These are phyloP conservation scores for Melanaphis sacchari DNA, from an alignment of 1,140 invertebrate species.

Conservation along the genomic window DNA sequence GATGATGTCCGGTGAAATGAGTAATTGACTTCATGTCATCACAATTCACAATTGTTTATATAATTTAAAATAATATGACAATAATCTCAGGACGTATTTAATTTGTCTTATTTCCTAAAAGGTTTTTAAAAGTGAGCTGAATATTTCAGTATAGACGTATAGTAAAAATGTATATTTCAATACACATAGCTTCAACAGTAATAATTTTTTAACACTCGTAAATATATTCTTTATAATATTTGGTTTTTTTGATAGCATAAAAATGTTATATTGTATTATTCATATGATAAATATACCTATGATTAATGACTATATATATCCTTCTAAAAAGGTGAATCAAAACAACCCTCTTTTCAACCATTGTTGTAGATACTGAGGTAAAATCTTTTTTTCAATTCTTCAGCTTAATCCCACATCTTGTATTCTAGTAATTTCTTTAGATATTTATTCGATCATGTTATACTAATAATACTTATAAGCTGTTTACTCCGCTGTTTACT, in stretches of 20 bases:
- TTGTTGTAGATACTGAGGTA: background rate
- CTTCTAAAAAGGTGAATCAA: constrained; percentile 26
- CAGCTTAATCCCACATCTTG: background rate
- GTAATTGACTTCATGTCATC: background rate
- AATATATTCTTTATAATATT: constrained; percentile 11
- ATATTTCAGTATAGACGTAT: background rate
- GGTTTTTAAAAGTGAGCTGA: background rate
- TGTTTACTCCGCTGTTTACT: constrained; percentile 1
- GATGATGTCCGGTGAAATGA: background rate
- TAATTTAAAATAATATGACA: background rate
- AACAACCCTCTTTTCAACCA: constrained; percentile 22
- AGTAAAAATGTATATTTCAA: background rate
- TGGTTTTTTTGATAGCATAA: background rate
- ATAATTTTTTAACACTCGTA: background rate
- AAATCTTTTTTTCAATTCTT: background rate
- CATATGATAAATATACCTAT: background rate
- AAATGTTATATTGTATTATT: background rate
- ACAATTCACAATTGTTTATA: background rate
- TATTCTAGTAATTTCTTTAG: background rate
- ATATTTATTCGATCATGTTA: constrained; percentile 15
- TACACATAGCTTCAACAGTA: background rate
- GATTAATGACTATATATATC: background rate
- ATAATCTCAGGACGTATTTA: background rate
- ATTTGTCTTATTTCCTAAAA: background rate
- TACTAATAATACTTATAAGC: background rate